Evolutionary conservation across 1,140 invertebrate species (phyloP).

Genomic region (Apis cerana): DNA sequence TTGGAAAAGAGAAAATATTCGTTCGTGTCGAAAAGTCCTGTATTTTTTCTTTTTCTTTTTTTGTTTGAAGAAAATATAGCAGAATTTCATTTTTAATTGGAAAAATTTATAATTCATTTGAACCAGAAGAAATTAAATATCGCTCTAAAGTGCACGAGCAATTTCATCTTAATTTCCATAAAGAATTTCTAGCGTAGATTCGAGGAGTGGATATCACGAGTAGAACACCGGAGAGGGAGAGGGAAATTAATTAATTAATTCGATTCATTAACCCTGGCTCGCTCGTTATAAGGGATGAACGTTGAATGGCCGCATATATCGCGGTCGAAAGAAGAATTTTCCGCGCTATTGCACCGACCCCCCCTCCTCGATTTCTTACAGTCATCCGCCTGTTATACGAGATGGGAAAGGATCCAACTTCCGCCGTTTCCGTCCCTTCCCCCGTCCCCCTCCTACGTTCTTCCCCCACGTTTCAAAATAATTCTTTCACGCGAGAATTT

Average conservation of each 20-base stretch:
- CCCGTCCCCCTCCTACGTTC: not conserved
- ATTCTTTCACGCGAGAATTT: constrained; percentile 32
- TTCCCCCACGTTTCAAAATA: constrained; percentile 51
- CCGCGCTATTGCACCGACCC: constrained; percentile 23
- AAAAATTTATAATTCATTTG: no score
- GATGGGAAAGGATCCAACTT: constrained; percentile 52
- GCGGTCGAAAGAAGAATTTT: constrained; percentile 37
- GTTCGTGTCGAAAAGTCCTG: not conserved
- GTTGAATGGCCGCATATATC: not conserved
- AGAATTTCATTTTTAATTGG: no score
- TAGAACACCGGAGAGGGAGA: no score
- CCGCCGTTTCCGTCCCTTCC: not conserved
- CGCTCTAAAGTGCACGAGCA: no score
- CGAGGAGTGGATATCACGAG: no score
- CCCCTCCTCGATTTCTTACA: constrained; percentile 2
- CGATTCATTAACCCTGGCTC: not conserved
- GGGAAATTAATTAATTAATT: constrained; percentile 43
- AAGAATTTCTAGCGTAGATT: not conserved
- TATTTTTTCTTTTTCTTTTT: not conserved
- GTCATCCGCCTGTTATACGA: constrained; percentile 39
- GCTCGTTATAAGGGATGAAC: not conserved
- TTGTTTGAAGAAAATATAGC: not conserved
- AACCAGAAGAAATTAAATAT: not conserved
- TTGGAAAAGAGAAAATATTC: not conserved
- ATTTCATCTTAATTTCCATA: not conserved